Evolutionary conservation across 2,888 invertebrate genomes (phyloP), one percentile per base, ranked within the genome.

Genomic region (Leptinotarsa haldemani): DNA sequence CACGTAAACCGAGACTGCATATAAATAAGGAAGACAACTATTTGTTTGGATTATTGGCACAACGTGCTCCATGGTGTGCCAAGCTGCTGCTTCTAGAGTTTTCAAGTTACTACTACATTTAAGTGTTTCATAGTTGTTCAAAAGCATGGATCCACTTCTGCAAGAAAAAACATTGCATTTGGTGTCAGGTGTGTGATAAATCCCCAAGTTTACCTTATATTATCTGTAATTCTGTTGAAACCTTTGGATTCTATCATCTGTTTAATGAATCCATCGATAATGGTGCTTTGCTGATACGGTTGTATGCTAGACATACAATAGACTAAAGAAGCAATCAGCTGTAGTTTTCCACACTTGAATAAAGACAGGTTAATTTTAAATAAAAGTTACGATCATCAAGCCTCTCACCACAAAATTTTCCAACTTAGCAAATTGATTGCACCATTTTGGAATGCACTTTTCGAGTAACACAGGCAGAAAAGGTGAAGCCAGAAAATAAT

Each of bases 361-460:
- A 20, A 69, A 56, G 50, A 25, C n/a, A 9, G 15, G n/a, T 47
- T 47, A 65, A 20, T 56, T 56, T 46, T 4, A 20, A 69, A 18
- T 46, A 15, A 16, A 58, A 48, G 48, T 67, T 52, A 4, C 4
- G 15, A 5, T 5, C 4, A 5, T 13, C 25, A 20, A 30, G 2
- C 16, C 30, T 40, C 78, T 80, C 79, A 84, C 90, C n/a, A 88
- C 88, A 79, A 88, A 90, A 30, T 75, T 70, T 15, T 81, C 86
- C 65, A 87, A 83, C 61, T 82, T 83, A 61, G 86, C 83, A 52
- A 89, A 80, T 81, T 90, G 90, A 13, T 82, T 83, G 22, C 88
- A 82, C 90, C 90, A 91, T 84, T 90, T 91, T 67, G 86, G 85
- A 2, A 87, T 80, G 15, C 89, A 90, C 73, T 88, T 87, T 75